Evolutionary conservation across 2,888 invertebrate genomes (phyloP), one percentile per base, ranked within the genome.

Genomic region (Drosophila diplacantha): DNA sequence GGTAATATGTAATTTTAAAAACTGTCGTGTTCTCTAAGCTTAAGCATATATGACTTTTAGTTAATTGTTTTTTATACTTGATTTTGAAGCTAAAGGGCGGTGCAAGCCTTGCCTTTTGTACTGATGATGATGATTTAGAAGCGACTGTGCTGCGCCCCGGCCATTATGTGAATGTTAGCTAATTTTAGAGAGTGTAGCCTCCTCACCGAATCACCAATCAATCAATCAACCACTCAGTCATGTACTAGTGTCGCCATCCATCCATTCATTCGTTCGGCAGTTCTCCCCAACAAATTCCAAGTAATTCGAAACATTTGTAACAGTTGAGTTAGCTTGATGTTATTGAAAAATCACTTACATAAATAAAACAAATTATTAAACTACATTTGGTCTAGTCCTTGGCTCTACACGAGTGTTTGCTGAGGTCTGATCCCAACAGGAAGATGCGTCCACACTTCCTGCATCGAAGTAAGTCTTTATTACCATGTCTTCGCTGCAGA

Each of bases 111-210:
- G 31, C 22, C 32, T 22, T 63, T 53, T 73, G 75, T 75, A 83
- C 63, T 69, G 72, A 58, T 51, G 26, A 44, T 29, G 29, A 26
- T 29, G 49, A 50, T 71, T 51, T 39, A 46, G 38, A 63, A 62
- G 51, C 63, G 60, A 63, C 61, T 66, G 49, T 59, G 66, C 66
- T 63, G 58, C 56, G 72, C 69, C 70, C 69, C 70, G 50, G 47
- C 63, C 67, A 66, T 69, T 59, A 78, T 71, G 83, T 79, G 73
- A 78, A 78, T 78, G 78, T 78, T 78, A 78, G 78, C 83, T 81
- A 78, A 77, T 81, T 83, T 83, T 78, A 83, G 71, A 75, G 61
- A 78, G 71, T 73, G 61, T 75, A 72, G 61, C 64, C 77, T 63
- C 64, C 77, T 63, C 56, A 53, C 69, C 73, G 44, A 35, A 53